phyloP scores from a whole-genome alignment of 92 coral and sea anemone genomes.

The Hydrozoanthus gracilis region DNA sequence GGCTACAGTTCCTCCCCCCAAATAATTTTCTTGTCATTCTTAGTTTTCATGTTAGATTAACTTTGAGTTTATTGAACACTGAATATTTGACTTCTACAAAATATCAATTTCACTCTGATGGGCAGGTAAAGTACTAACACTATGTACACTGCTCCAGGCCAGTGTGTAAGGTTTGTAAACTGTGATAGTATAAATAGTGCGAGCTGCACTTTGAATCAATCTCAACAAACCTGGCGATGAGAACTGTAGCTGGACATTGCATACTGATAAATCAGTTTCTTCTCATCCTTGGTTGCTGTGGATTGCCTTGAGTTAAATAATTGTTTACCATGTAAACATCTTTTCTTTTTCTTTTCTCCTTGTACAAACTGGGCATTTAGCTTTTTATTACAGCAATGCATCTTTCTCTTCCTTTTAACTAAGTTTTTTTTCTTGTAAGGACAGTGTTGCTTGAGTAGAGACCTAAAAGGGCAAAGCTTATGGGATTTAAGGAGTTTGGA shows the following conservation, averaged over 20 bases:
- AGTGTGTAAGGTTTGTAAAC: too few species aligned
- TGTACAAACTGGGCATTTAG: not conserved
- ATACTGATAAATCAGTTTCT: constrained; percentile 10
- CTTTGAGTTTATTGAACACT: too few species aligned
- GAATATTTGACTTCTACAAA: too few species aligned
- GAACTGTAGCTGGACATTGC: not conserved
- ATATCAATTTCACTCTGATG: too few species aligned
- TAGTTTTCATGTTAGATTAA: too few species aligned
- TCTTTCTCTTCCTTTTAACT: constrained; percentile 9
- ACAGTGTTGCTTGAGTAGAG: constrained; percentile 69
- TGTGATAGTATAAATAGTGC: too few species aligned
- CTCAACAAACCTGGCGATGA: constrained; percentile 23
- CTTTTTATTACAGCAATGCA: not conserved
- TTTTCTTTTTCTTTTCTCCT: not conserved
- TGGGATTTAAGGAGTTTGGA: constrained; percentile 62
- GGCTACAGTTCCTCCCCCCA: too few species aligned
- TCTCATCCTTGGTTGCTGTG: not conserved
- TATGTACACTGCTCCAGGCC: too few species aligned
- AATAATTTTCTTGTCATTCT: too few species aligned
- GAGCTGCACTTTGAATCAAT: not conserved
- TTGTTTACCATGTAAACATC: not conserved
- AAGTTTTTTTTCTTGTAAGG: not conserved
- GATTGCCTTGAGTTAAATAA: not conserved
- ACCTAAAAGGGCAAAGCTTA: constrained; percentile 61
- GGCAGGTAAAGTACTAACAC: too few species aligned